phyloP scores from a whole-genome alignment of 1,140 invertebrate genomes.

The Pogonomyrmex barbatus region DNA sequence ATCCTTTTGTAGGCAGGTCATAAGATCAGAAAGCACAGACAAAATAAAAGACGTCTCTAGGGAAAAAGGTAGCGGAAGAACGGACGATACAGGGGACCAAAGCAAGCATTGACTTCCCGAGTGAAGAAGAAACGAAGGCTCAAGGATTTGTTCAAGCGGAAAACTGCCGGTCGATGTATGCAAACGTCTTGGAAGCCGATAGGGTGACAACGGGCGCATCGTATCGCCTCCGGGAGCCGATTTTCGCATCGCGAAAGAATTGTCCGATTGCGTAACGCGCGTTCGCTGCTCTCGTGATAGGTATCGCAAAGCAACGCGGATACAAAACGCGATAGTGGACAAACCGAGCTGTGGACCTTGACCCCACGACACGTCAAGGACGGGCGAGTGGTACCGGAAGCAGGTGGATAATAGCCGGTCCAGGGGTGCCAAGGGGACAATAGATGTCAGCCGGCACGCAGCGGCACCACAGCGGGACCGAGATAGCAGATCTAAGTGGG shows the following conservation, averaged over 20 bases:
- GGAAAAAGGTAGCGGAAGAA: neutral
- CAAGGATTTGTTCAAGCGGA: conserved; percentile 85
- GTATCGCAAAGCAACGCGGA: conserved; percentile 24
- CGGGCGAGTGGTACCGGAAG: conserved; percentile 59
- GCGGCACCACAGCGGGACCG: conserved; percentile 72
- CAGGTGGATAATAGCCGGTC: conserved; percentile 68
- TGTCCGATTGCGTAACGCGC: conserved; percentile 70
- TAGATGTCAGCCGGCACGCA: conserved; percentile 81
- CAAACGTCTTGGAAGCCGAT: conserved; percentile 85
- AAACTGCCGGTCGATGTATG: conserved; percentile 86
- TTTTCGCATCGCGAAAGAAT: conserved; percentile 76
- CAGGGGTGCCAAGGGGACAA: conserved; percentile 79
- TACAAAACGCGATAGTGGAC: conserved; percentile 24
- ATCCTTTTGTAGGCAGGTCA: conserved; percentile 69
- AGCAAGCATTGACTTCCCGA: conserved; percentile 61
- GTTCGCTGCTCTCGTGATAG: neutral
- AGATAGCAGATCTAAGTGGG: conserved; percentile 87
- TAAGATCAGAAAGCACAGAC: conserved; percentile 63
- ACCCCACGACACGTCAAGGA: conserved; percentile 68
- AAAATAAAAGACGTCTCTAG: conserved; percentile 44
- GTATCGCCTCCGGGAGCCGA: conserved; percentile 65
- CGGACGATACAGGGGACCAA: conserved; percentile 62
- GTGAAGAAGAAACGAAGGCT: conserved; percentile 60
- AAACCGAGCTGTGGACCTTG: conserved; percentile 46
- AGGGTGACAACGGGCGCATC: conserved; percentile 85